Conservation (phyloP, 2,113 vertebrate genomes). For the Channa maculata region DNA sequence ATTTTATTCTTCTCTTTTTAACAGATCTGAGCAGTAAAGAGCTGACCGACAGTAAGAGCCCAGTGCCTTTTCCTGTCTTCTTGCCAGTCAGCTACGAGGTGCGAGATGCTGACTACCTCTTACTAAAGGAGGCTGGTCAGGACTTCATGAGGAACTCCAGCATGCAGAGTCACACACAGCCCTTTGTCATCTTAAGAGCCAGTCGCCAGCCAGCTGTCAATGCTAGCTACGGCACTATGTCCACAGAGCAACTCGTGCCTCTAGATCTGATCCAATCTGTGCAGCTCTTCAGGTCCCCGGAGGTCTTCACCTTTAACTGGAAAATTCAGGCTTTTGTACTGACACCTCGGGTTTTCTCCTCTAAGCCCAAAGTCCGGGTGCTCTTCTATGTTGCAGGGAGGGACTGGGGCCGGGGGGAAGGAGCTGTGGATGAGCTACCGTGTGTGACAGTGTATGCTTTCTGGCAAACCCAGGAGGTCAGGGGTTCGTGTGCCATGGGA, state of each 20-base stretch:
- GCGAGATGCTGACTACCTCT: conserved; percentile 87
- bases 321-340: conserved; percentile 87
- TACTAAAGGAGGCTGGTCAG: conserved; percentile 93
- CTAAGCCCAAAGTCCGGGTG: conserved; percentile 87
- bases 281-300: conserved; percentile 80
- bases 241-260: conserved; percentile 82
- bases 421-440: conserved; percentile 81
- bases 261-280: conserved; percentile 85
- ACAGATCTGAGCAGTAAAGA: conserved; percentile 89
- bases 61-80: conserved; percentile 88
- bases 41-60: conserved; percentile 85
- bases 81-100: conserved; percentile 90
- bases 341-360: conserved; percentile 84
- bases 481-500: conserved; percentile 85
- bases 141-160: conserved; percentile 96
- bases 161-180: conserved; percentile 90
- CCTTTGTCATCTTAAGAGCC: conserved; percentile 88
- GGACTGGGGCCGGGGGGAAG: conserved; percentile 85
- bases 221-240: conserved; percentile 88
- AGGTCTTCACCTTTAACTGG: conserved; percentile 87
- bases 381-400: conserved; percentile 90
- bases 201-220: conserved; percentile 84
- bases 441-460: conserved; percentile 91
- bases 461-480: conserved; percentile 90
- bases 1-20: conserved; percentile 3